Evolutionary conservation across 1,140 invertebrate species (phyloP).

Genomic region (Plectus sambesii): DNA sequence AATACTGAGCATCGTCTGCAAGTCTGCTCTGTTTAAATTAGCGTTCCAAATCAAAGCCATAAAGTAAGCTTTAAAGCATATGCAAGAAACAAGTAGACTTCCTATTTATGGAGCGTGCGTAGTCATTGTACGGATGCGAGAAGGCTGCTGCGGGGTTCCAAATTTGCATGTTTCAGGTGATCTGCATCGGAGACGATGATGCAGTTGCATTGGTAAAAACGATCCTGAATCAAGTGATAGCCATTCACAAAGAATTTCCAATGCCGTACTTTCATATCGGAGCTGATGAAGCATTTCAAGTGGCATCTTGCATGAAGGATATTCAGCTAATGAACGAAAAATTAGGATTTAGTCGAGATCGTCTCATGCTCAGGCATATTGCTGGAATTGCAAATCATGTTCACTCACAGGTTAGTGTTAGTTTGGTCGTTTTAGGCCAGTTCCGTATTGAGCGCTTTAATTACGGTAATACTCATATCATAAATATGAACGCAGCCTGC

Average conservation of each 20-base stretch:
- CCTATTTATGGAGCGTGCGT: conserved; percentile 7
- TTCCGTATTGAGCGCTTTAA: too few relatives aligned
- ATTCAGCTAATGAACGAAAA: background rate
- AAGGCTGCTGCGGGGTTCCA: conserved; percentile 6
- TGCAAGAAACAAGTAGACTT: conserved; percentile 3
- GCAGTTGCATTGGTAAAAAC: conserved; percentile 49
- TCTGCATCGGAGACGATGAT: conserved; percentile 49
- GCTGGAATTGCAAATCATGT: conserved; percentile 14
- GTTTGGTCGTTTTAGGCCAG: too few relatives aligned
- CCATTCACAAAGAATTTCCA: conserved; percentile 39
- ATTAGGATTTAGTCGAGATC: conserved; percentile 11
- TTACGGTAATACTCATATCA: too few relatives aligned
- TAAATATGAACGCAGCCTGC: too few relatives aligned
- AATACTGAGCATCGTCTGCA: too few relatives aligned
- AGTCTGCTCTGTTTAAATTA: too few relatives aligned
- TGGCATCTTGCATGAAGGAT: conserved; percentile 2
- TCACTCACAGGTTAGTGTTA: background rate
- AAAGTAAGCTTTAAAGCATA: too few relatives aligned
- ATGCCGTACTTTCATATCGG: conserved; percentile 48
- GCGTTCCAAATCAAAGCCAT: too few relatives aligned
- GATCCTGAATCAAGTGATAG: conserved; percentile 54
- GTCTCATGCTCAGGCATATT: conserved; percentile 19
- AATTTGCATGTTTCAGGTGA: conserved; percentile 21
- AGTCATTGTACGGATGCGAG: conserved; percentile 3
- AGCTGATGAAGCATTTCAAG: conserved; percentile 46